A percentile compares a stretch with the other conserved stretches of the same genome.
phyloP scores from a whole-genome alignment of 2,113 vertebrate species.

The Balaeniceps rex region DNA sequence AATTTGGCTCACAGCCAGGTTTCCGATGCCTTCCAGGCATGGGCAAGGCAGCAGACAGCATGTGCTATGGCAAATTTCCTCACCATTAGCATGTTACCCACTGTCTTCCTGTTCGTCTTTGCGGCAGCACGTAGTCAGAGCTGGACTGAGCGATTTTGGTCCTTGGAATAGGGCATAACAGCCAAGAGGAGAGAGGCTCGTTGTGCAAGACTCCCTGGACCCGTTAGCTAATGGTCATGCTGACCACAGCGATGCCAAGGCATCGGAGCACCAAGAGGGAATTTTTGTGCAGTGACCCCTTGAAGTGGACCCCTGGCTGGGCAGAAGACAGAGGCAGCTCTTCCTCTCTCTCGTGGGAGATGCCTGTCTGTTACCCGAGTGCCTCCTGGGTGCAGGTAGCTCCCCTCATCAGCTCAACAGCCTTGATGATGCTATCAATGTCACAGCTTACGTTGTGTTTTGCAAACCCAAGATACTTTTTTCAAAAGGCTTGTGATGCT shows the following conservation, averaged over 20 bases:
- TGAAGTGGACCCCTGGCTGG: no score
- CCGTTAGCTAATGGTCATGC: neutral
- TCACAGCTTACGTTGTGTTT: neutral
- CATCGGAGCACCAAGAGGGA: neutral
- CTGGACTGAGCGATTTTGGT: neutral
- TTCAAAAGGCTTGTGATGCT: neutral
- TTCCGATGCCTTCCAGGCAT: neutral
- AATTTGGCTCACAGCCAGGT: neutral
- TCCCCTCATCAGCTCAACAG: neutral
- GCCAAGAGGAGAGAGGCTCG: neutral
- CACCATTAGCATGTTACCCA: neutral
- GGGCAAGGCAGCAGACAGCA: neutral
- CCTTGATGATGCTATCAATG: neutral
- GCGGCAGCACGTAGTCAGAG: neutral
- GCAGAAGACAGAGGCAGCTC: neutral
- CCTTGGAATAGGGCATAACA: fast-evolving
- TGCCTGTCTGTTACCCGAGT: neutral
- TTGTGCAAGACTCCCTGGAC: neutral
- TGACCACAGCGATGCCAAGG: fast-evolving
- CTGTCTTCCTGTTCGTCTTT: neutral
- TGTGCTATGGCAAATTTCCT: neutral
- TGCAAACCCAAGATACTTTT: neutral
- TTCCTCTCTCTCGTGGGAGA: neutral
- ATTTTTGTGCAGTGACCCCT: neutral
- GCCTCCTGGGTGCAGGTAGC: neutral